Evolutionary conservation across 2,113 vertebrate genomes (phyloP).

Genomic region (Anguilla rostrata): DNA sequence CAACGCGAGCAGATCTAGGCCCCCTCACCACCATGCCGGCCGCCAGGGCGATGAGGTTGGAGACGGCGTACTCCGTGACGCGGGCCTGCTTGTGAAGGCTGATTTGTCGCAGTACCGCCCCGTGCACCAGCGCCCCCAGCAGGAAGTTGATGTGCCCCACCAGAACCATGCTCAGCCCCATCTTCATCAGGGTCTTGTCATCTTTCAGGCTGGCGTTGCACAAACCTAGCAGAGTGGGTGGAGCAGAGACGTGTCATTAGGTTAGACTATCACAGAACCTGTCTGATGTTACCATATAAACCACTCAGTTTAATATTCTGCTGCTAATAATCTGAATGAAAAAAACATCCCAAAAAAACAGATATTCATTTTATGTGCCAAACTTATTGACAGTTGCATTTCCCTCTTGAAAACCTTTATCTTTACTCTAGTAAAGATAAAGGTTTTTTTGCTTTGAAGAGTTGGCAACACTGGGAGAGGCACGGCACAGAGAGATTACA

Average conservation of each 20-base stretch:
- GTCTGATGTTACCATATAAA: not conserved
- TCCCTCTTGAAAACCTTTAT: too few relatives aligned
- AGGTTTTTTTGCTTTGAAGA: too few relatives aligned
- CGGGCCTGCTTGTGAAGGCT: constrained; percentile 54
- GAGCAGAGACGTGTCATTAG: not conserved
- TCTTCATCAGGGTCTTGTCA: constrained; percentile 81
- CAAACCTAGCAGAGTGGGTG: constrained; percentile 44
- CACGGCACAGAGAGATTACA: too few relatives aligned
- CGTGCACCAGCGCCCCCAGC: constrained; percentile 75
- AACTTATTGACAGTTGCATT: not conserved
- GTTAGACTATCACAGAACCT: not conserved
- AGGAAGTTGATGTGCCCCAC: constrained; percentile 87
- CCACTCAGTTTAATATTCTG: not conserved
- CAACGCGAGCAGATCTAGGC: not conserved
- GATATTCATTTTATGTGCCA: not conserved
- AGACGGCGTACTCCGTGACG: constrained; percentile 74
- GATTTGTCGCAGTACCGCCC: constrained; percentile 81
- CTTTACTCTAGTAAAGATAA: too few relatives aligned
- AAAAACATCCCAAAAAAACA: not conserved
- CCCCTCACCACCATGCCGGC: constrained; percentile 77
- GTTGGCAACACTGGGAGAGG: too few relatives aligned
- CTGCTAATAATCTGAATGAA: too few relatives aligned
- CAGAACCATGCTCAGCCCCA: constrained; percentile 82
- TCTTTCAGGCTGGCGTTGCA: constrained; percentile 59
- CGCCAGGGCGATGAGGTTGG: constrained; percentile 72